These are phyloP conservation scores for Gymnoscopelus microlampas DNA, from an alignment of 2,797 vertebrate species.

Conservation along the genomic window DNA sequence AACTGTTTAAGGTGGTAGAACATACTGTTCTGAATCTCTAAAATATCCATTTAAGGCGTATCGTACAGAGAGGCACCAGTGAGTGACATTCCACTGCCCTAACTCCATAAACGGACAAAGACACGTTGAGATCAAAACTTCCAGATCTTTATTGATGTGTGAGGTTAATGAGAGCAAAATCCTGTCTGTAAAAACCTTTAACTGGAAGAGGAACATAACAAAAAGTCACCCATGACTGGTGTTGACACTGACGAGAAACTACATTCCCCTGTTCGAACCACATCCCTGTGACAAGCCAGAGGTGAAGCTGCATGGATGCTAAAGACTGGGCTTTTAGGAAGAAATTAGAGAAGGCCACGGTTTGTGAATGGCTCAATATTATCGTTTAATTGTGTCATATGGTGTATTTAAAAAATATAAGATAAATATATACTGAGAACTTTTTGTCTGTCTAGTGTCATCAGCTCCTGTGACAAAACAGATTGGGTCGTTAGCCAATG, in stretches of 20 bases:
- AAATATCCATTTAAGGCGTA: too few species aligned
- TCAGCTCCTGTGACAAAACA: conserved; percentile 45
- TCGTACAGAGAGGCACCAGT: too few species aligned
- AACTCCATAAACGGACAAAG: conserved; percentile 22
- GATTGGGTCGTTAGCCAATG: conserved; percentile 54
- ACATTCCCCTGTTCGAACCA: conserved; percentile 24
- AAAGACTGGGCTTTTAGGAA: conserved; percentile 57
- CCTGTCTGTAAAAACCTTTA: conserved; percentile 56
- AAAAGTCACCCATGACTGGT: conserved; percentile 36
- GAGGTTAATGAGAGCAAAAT: conserved; percentile 59
- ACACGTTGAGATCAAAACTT: conserved; percentile 68
- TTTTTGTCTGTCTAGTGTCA: conserved; percentile 33
- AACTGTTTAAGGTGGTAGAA: too few species aligned
- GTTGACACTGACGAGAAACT: conserved; percentile 39
- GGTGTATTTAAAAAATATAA: conserved; percentile 56
- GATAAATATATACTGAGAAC: conserved; percentile 41
- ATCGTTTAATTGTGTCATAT: conserved; percentile 27
- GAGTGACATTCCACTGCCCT: too few species aligned
- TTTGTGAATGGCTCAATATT: conserved; percentile 47
- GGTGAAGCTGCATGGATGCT: conserved; percentile 47
- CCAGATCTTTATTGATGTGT: conserved; percentile 77
- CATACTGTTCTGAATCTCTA: too few species aligned
- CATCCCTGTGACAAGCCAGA: conserved; percentile 42
- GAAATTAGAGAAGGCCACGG: conserved; percentile 69
- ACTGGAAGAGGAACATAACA: conserved; percentile 66